A percentile compares a stretch with the other conserved stretches of the same genome.
phyloP scores from a whole-genome alignment of 2,888 invertebrate genomes.

The Mythimna pallens region DNA sequence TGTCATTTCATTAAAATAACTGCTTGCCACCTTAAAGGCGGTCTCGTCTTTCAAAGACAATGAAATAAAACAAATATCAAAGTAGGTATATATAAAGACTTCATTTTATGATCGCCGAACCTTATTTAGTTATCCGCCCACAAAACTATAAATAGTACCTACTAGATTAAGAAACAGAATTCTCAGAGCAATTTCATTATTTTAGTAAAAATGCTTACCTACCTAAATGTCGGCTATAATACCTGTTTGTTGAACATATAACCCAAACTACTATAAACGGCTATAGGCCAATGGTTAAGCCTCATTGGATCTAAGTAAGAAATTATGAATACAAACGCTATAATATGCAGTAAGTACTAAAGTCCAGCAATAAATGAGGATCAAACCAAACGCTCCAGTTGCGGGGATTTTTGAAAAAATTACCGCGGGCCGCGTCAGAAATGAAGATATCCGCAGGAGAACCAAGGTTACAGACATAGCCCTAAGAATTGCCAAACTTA shows the following conservation, averaged over 20 bases:
- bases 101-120: conserved; percentile 1
- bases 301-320: not conserved
- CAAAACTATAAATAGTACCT: not conserved
- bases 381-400: too few relatives aligned
- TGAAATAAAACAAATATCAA: not conserved
- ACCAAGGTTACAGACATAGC: too few relatives aligned
- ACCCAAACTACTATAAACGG: not conserved
- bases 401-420: too few relatives aligned
- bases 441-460: too few relatives aligned
- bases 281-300: not conserved
- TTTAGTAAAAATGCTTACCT: not conserved
- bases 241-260: not conserved
- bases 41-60: conserved; percentile 1
- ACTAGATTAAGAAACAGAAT: not conserved
- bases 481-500: too few relatives aligned
- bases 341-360: too few relatives aligned
- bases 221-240: not conserved
- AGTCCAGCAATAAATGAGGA: too few relatives aligned
- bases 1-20: not conserved
- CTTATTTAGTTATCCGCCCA: not conserved
- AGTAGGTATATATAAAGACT: not conserved
- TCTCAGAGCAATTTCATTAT: conserved; percentile 9
- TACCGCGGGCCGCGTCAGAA: too few relatives aligned
- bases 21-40: not conserved
- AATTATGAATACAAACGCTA: not conserved